Base-by-base conservation (phyloP, 2,888 invertebrate species). In the Smittia aterrima region DNA sequence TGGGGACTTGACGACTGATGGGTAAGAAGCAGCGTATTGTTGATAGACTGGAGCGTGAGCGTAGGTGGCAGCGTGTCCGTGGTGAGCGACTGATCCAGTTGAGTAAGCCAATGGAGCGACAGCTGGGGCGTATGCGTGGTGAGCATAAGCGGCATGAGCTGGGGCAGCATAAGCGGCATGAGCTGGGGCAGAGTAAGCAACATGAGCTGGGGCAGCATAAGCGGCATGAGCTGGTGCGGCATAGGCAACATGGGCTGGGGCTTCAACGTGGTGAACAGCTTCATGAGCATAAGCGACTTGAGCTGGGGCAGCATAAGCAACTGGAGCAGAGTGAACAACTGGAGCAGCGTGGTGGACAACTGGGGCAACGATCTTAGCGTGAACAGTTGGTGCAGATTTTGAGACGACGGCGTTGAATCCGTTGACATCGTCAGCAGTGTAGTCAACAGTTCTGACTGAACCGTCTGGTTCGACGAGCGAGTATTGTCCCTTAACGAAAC, bases 401-500 rank as follows among this genome's bases (percentile, higher is more conserved):
- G 82, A 81, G 62, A 83, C 83, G 74, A 83, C 81, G n/a, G 83
- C 83, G 74, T 83, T 83, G 80, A 83, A 83, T 22, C 83, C 82
- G 78, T 82, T 82, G 22, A 72, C 62, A 66, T 83, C 83, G 79
- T 83, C 83, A 75, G 83, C 83, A 77, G 82, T 82, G 76, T 83
- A 83, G 77, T 83, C 83, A 67, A 83, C 83, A 76, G 83, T 83
- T 76, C 83, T 83, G 76, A 83, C 83, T 74, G 83, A 83, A 79
- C 83, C 83, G 75, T 83, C 83, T 75, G 83, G 83, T 78, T 83
- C 83, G 66, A 83, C 83, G 77, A 83, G 79, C 54, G 83, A 83
- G 79, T 83, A 83, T 76, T 83, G 83, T 77, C 83, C 83, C 80
- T 83, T 83, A 66, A 83, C 83, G 64, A 83, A 83, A 80, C 83